These are phyloP conservation scores for Helarctos malayanus DNA, from an alignment of 2,797 vertebrate genomes.

Conservation along the genomic window DNA sequence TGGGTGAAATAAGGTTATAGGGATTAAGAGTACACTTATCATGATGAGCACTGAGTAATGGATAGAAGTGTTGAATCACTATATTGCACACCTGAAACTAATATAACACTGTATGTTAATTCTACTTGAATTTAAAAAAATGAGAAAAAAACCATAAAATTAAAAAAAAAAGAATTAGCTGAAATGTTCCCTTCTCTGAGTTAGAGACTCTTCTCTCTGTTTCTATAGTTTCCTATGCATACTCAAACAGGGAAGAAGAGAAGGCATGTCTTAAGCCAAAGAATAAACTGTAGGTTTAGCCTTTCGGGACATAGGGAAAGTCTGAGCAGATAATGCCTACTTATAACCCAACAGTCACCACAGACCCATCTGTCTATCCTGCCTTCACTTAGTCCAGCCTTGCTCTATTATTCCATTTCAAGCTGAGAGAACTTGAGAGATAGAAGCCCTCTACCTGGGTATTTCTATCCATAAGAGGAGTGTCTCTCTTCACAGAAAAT, in stretches of 20 bases:
- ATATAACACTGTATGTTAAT: neutral
- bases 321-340: neutral
- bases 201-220: neutral
- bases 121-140: neutral
- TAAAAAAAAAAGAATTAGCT: neutral
- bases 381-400: neutral
- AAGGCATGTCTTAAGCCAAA: neutral
- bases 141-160: neutral
- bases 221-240: neutral
- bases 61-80: neutral
- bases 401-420: neutral
- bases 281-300: neutral
- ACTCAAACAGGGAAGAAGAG: neutral
- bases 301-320: neutral
- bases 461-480: neutral
- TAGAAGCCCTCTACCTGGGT: fast-evolving
- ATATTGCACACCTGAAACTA: neutral
- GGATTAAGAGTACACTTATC: neutral
- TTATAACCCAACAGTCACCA: neutral
- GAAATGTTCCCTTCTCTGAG: neutral
- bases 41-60: neutral
- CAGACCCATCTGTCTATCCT: neutral
- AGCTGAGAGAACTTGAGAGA: neutral
- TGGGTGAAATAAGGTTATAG: neutral
- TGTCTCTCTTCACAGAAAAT: neutral